These are phyloP conservation scores for Bovichtus diacanthus DNA, from an alignment of 2,797 vertebrate genomes.

Conservation along the genomic window DNA sequence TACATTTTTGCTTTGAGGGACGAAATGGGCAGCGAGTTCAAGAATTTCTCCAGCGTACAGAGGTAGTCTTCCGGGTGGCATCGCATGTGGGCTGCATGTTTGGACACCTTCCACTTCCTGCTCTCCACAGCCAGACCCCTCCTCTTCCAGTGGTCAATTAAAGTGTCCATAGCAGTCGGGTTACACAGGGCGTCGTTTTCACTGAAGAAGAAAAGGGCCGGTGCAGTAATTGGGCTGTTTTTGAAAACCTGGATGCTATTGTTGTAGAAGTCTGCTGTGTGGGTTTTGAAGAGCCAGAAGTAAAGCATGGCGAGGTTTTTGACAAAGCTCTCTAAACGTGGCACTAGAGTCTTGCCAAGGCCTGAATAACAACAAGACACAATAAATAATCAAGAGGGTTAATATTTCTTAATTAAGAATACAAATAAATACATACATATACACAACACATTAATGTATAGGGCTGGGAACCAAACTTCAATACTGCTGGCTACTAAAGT, in stretches of 20 bases:
- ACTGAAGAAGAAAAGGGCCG: conserved; percentile 82
- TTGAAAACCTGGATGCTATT: conserved; percentile 62
- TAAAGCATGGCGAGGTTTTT: conserved; percentile 68
- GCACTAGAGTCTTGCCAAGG: conserved; percentile 69
- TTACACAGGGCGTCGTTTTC: conserved; percentile 79
- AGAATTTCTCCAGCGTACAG: conserved; percentile 71
- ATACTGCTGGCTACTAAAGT: not conserved
- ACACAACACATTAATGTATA: not conserved
- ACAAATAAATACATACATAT: not conserved
- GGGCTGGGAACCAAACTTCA: not conserved
- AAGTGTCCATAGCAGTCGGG: conserved; percentile 37
- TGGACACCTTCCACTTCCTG: conserved; percentile 80
- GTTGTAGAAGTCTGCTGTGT: conserved; percentile 67
- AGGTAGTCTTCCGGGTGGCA: conserved; percentile 81
- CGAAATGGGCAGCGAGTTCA: conserved; percentile 64
- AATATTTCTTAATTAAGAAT: not conserved
- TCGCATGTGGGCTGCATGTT: conserved; percentile 78
- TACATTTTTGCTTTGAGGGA: conserved; percentile 54
- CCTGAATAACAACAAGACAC: conserved; percentile 61
- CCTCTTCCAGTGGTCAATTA: conserved; percentile 69
- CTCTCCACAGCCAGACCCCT: conserved; percentile 71
- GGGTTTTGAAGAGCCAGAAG: conserved; percentile 77
- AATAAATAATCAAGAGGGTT: not conserved
- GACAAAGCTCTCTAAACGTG: conserved; percentile 62
- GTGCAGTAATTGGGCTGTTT: conserved; percentile 64